A percentile compares a stretch with the other conserved stretches of the same genome.
Evolutionary conservation across 2,113 vertebrate genomes (phyloP).

Genomic region (Tetraodon nigroviridis): DNA sequence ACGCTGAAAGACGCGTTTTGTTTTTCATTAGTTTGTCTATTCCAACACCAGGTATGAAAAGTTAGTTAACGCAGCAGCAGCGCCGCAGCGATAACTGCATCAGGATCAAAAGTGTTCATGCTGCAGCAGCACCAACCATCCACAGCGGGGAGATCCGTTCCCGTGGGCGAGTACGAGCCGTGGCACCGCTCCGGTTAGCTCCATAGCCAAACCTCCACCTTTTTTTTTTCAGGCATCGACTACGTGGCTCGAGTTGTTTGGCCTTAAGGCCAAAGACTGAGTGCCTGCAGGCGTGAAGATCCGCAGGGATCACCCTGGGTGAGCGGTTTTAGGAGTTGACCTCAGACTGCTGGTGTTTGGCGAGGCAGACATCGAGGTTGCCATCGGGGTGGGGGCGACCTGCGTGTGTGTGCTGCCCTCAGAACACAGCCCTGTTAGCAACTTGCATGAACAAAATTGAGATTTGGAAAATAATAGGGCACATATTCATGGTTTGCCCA

Average conservation of each 20-base stretch:
- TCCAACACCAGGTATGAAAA: too few relatives aligned
- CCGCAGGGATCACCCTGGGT: background rate
- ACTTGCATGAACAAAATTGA: too few relatives aligned
- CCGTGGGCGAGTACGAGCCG: constrained; percentile 60
- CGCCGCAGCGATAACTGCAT: too few relatives aligned
- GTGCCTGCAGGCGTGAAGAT: constrained; percentile 8
- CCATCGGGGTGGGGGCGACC: constrained; percentile 35
- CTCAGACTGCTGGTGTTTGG: constrained; percentile 38
- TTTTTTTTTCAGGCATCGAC: constrained; percentile 6
- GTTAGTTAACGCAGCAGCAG: too few relatives aligned
- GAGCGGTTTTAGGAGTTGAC: constrained; percentile 26
- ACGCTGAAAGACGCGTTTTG: constrained; percentile 51
- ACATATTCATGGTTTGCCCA: too few relatives aligned
- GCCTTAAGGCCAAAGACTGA: constrained; percentile 3
- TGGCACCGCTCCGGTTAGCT: constrained; percentile 46
- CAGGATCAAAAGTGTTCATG: too few relatives aligned
- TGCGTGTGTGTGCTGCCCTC: background rate
- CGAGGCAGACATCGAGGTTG: constrained; percentile 9
- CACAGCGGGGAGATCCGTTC: constrained; percentile 1
- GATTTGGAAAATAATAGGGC: too few relatives aligned
- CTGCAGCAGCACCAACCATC: too few relatives aligned
- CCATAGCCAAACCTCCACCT: constrained; percentile 10
- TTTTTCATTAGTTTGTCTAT: constrained; percentile 19
- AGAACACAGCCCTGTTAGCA: too few relatives aligned
- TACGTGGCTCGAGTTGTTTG: constrained; percentile 20